These are phyloP conservation scores for Chionoecetes opilio DNA, from an alignment of 1,140 invertebrate species.

Conservation along the genomic window DNA sequence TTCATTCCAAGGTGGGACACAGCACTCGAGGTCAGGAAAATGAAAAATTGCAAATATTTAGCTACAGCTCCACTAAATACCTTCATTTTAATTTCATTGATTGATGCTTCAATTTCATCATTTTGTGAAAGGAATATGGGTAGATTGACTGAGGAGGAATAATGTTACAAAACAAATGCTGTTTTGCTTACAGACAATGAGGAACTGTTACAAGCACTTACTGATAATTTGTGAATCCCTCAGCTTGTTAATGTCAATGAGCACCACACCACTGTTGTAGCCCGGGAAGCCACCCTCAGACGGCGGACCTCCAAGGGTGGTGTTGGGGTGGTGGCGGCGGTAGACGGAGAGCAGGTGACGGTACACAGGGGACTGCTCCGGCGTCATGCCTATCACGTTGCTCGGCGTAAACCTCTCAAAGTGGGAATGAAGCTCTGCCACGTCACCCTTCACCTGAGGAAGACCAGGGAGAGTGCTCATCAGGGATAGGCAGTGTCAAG, in stretches of 20 bases:
- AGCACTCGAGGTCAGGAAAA: no score
- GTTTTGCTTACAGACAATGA: no score
- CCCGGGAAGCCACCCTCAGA: constrained; percentile 87
- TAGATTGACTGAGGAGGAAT: no score
- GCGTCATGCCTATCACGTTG: constrained; percentile 90
- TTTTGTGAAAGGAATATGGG: no score
- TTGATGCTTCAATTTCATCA: no score
- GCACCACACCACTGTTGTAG: constrained; percentile 92
- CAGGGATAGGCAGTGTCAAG: no score
- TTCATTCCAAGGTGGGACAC: no score
- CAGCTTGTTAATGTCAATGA: constrained; percentile 90
- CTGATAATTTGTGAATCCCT: constrained; percentile 85
- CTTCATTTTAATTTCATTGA: no score
- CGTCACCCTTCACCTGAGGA: constrained; percentile 84
- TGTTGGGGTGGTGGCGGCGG: constrained; percentile 87
- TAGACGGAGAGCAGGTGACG: constrained; percentile 90
- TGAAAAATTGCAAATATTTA: no score
- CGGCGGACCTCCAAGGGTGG: constrained; percentile 85
- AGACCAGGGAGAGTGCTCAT: no score
- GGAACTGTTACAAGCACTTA: neutral
- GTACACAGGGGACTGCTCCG: constrained; percentile 92
- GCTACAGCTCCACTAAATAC: no score
- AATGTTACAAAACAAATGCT: no score
- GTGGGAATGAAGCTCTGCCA: constrained; percentile 88
- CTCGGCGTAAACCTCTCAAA: constrained; percentile 85